phyloP scores from a whole-genome alignment of 1,140 invertebrate genomes.

The Caenorhabditis brenneri region DNA sequence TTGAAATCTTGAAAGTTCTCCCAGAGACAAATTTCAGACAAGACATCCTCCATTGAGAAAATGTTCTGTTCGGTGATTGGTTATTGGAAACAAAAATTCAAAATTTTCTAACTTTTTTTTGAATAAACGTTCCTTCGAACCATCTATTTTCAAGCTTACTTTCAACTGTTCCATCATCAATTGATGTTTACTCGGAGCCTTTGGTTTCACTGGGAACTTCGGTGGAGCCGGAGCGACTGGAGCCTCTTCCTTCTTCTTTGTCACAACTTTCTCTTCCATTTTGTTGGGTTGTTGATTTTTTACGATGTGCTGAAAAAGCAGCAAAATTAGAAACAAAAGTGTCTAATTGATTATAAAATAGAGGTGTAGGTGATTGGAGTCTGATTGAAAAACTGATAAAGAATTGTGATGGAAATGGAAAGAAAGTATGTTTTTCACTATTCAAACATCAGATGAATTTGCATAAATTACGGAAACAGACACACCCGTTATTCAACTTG shows the following conservation, averaged over 20 bases:
- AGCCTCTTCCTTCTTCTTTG: constrained; percentile 28
- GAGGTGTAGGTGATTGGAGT: background rate
- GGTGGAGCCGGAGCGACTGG: constrained; percentile 18
- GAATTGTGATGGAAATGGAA: background rate
- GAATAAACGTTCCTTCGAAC: too few species aligned
- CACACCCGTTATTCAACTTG: constrained; percentile 32
- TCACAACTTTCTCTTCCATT: background rate
- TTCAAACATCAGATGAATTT: constrained; percentile 20
- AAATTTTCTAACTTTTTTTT: too few species aligned
- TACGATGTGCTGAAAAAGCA: background rate
- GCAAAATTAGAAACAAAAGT: background rate
- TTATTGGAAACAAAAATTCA: too few species aligned
- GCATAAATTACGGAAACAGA: constrained; percentile 16
- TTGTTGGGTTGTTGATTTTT: background rate
- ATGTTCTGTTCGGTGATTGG: too few species aligned
- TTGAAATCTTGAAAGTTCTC: too few species aligned
- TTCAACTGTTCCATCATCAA: constrained; percentile 58
- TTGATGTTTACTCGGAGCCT: constrained; percentile 58
- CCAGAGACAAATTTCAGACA: too few species aligned
- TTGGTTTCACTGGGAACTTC: constrained; percentile 56
- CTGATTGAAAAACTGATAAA: background rate
- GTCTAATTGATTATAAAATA: background rate
- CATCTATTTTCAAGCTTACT: constrained; percentile 24
- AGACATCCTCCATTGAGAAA: too few species aligned
- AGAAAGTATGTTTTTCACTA: constrained; percentile 3